phyloP scores from a whole-genome alignment of 2,888 invertebrate genomes.

The Capitulum mitella region DNA sequence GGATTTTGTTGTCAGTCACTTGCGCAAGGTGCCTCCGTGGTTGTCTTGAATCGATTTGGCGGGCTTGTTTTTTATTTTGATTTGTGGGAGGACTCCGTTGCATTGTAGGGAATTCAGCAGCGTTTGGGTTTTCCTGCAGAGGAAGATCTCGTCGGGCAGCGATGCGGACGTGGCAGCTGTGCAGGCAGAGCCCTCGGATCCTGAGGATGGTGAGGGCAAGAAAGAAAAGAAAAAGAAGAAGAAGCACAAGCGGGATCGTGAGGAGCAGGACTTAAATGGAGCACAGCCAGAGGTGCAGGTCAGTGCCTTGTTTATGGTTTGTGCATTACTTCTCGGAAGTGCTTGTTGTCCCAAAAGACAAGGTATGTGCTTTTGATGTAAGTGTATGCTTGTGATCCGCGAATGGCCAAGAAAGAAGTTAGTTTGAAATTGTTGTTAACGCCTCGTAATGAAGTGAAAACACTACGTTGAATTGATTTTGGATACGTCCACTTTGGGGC shows the following conservation, averaged over 20 bases:
- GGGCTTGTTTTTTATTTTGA: background rate
- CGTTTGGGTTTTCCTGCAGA: background rate
- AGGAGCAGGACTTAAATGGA: conserved; percentile 36
- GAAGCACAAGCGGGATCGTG: conserved; percentile 58
- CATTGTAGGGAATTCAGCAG: background rate
- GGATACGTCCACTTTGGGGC: background rate
- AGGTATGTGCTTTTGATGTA: background rate
- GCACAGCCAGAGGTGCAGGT: background rate
- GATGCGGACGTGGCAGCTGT: background rate
- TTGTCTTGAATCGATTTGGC: background rate
- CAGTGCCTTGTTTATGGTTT: no score
- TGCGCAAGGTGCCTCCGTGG: background rate
- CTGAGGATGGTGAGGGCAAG: conserved; percentile 37
- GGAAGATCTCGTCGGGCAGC: conserved; percentile 28
- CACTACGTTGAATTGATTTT: background rate
- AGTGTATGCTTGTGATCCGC: background rate
- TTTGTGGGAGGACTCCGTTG: background rate
- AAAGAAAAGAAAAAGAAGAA: conserved; percentile 55
- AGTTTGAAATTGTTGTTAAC: background rate
- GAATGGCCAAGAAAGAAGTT: background rate
- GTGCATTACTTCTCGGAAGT: background rate
- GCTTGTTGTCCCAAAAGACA: background rate
- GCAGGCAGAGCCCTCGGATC: background rate
- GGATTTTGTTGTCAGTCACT: conserved; percentile 47
- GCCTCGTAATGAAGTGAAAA: background rate